Percentiles rank a stretch among this genome's conserved stretches.
phyloP scores from a whole-genome alignment of 2,888 invertebrate species.

The Thymelicus acteon region DNA sequence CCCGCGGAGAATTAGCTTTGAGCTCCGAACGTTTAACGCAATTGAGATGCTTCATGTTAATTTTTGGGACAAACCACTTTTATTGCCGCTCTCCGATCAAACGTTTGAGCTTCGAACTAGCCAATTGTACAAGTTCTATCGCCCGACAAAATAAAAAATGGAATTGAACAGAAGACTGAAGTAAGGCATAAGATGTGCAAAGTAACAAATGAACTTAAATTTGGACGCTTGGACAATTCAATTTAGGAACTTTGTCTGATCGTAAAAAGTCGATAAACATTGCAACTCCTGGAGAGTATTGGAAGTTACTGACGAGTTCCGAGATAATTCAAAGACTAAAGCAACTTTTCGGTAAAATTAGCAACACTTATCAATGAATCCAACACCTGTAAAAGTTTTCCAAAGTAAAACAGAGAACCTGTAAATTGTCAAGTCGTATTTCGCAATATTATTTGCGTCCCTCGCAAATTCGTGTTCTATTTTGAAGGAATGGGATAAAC shows the following conservation, averaged over 20 bases:
- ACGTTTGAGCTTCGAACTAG: conserved; percentile 5
- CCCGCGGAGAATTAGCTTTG: conserved; percentile 65
- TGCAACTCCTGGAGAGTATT: no score
- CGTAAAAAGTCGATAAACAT: neutral
- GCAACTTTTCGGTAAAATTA: no score
- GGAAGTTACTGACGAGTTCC: no score
- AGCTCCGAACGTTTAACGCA: conserved; percentile 47
- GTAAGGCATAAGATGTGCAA: neutral
- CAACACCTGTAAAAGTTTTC: no score
- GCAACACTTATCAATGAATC: no score
- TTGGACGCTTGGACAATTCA: neutral
- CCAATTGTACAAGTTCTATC: conserved; percentile 1
- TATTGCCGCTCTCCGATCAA: conserved; percentile 10
- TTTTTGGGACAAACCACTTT: conserved; percentile 30
- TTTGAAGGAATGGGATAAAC: conserved; percentile 30
- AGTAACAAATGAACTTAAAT: neutral
- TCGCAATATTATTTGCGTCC: conserved; percentile 5
- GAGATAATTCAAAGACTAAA: no score
- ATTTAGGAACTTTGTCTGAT: neutral
- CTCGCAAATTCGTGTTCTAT: conserved; percentile 28
- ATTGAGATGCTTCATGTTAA: conserved; percentile 43
- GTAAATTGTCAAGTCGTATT: neutral
- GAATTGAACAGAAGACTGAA: neutral
- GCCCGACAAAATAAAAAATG: conserved; percentile 2
- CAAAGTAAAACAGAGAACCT: neutral